Evolutionary conservation across 2,888 invertebrate genomes (phyloP).

Genomic region (Gortyna flavago): DNA sequence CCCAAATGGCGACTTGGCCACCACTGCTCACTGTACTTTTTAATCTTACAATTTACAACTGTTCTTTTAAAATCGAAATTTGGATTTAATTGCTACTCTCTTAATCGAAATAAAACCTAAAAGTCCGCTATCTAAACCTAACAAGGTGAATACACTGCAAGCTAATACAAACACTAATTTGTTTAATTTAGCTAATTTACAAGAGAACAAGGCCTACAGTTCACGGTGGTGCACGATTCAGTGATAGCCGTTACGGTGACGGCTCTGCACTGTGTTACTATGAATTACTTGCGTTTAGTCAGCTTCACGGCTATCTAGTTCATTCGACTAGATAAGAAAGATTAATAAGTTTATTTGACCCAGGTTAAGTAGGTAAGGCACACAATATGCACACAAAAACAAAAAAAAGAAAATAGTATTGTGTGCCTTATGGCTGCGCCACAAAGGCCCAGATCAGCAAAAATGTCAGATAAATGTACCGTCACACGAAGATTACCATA

Average conservation of each 20-base stretch:
- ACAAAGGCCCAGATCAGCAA: too few species aligned
- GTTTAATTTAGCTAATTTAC: conserved; percentile 61
- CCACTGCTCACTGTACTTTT: background rate
- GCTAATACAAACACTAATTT: conserved; percentile 56
- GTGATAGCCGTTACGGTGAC: conserved; percentile 65
- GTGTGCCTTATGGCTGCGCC: too few species aligned
- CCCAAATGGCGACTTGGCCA: too few species aligned
- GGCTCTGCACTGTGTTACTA: conserved; percentile 59
- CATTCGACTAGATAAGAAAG: conserved; percentile 10
- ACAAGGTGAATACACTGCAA: conserved; percentile 33
- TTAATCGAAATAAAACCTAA: background rate
- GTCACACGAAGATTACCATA: background rate
- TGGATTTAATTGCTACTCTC: background rate
- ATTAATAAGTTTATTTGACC: background rate
- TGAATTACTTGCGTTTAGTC: conserved; percentile 51
- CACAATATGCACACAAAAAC: too few species aligned
- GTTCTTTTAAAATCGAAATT: background rate
- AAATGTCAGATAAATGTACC: too few species aligned
- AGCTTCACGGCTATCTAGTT: conserved; percentile 37
- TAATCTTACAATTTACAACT: background rate
- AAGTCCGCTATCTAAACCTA: background rate
- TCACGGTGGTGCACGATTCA: conserved; percentile 61
- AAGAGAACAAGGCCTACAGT: conserved; percentile 51
- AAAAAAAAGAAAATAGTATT: too few species aligned
- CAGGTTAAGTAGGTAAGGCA: too few species aligned